Evolutionary conservation across 2,888 invertebrate genomes (phyloP), one percentile per base, ranked within the genome.

Genomic region (Apotomis capreana): DNA sequence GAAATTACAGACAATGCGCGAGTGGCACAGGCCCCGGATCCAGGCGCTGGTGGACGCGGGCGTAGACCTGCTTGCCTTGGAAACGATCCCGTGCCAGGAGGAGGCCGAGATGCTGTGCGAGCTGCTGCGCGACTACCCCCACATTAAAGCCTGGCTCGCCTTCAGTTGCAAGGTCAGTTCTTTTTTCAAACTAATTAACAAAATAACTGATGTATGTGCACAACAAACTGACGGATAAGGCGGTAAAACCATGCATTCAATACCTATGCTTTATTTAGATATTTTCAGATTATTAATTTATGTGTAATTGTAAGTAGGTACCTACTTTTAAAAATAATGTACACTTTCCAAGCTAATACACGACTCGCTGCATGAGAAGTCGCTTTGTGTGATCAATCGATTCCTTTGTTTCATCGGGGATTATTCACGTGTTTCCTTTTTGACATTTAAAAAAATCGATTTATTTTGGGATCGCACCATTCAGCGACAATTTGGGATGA

Each of bases 31-130:
- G 70, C 96, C 97, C 0, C 94, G 98, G 60, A 95, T 99, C 46
- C 94, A 95, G 80, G 96, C 97, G 0, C 91, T 99, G 44, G 87
- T 97, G 26, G 95, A 96, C 76, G 96, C 95, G 3, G 97, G 97
- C 0, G 96, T 97, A 2, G 98, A 98, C 88, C 87, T 98, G 5
- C 88, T 99, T 75, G 98, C 98, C 1, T 90, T 99, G 78, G 99
- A 99, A 89, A 99, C 99, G 0, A 97, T 99, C 80, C 99, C 99
- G 6, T 97, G 97, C 77, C 94, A 95, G 82, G 94, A 95, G 80
- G 99, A 99, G 90, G 99, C 97, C 0, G 95, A 96, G 84, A 96
- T 96, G 84, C 87, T 99, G 40, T 94, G 97, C 36, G 95, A 96
- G 74, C 91, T 98, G 81, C 89, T 99, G 37, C 95, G 95, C 76